Base-by-base conservation (phyloP, 2,113 vertebrate genomes). In the Baryphthengus martii region DNA sequence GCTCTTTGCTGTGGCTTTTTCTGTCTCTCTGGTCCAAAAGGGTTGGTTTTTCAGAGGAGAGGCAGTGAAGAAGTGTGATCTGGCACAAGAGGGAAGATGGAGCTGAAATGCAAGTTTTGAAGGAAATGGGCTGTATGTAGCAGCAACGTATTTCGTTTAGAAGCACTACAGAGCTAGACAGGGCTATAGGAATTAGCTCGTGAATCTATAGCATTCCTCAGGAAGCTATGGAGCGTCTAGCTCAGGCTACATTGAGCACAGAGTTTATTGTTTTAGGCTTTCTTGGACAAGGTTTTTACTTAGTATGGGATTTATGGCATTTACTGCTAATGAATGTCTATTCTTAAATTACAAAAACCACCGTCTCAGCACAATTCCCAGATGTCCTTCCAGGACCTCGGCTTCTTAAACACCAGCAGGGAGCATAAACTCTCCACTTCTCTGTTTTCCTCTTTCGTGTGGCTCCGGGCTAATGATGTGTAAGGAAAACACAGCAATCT, bases 221-320 rank as follows among this genome's bases (percentile, higher is more conserved):
- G 98, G 98, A 99, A 99, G 98, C 98, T 98, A 94, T 97, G 96
- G 98, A 97, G 98, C 97, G 91, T 98, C 98, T 97, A 97, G 97
- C 98, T 97, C 98, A 97, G 98, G 98, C 98, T 98, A 98, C 90
- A 97, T 93, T 98, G 98, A 98, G 98, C 98, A 96, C 98, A 97
- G 97, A 98, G 99, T 99, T 99, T 99, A 99, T 99, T 99, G 98
- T 99, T 99, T 99, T 99, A 99, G 98, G 98, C 98, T 99, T 99
- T 98, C 98, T 99, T 98, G 98, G 98, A 99, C 99, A 99, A 99
- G 99, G 98, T 98, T 99, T 98, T 98, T 99, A 99, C 99, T 99
- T 99, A 99, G 98, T 98, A 97, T 98, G 98, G 98, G 98, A 99
- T 99, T 99, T 99, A 99, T 98, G 98, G 98, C 99, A 98, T 99